phyloP scores from a whole-genome alignment of 1,140 invertebrate species.

The Aplysia californica region DNA sequence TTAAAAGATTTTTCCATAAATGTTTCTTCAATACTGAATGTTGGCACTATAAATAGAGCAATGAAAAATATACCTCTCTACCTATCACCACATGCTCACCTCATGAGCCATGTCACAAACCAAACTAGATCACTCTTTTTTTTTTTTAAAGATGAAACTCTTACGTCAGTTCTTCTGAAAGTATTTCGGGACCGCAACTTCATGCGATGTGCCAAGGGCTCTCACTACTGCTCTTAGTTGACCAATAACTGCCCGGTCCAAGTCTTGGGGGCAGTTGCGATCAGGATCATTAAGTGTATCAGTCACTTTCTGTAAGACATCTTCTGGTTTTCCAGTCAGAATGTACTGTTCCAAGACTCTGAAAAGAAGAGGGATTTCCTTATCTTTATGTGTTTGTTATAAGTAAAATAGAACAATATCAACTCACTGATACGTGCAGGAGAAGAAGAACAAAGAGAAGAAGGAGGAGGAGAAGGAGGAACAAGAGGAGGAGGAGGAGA shows the following conservation, averaged over 20 bases:
- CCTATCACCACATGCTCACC: neutral
- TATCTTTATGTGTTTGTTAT: no score
- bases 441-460: no score
- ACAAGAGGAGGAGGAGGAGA: no score
- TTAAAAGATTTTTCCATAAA: neutral
- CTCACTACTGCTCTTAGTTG: slow-evolving; percentile 42
- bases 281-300: slow-evolving; percentile 35
- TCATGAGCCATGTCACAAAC: neutral
- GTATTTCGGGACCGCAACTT: slow-evolving; percentile 35
- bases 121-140: neutral
- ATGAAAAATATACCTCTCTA: neutral
- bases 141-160: neutral
- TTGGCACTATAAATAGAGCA: neutral
- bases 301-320: slow-evolving; percentile 40
- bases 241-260: slow-evolving; percentile 46
- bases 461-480: no score
- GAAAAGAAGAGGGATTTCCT: no score
- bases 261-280: slow-evolving; percentile 45
- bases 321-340: slow-evolving; percentile 38
- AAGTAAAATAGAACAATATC: no score
- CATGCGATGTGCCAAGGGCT: slow-evolving; percentile 28
- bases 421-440: no score
- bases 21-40: neutral
- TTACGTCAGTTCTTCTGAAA: slow-evolving; percentile 58
- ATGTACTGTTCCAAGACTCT: slow-evolving; percentile 60